phyloP scores from a whole-genome alignment of 2,113 vertebrate species.

The Scomber colias region DNA sequence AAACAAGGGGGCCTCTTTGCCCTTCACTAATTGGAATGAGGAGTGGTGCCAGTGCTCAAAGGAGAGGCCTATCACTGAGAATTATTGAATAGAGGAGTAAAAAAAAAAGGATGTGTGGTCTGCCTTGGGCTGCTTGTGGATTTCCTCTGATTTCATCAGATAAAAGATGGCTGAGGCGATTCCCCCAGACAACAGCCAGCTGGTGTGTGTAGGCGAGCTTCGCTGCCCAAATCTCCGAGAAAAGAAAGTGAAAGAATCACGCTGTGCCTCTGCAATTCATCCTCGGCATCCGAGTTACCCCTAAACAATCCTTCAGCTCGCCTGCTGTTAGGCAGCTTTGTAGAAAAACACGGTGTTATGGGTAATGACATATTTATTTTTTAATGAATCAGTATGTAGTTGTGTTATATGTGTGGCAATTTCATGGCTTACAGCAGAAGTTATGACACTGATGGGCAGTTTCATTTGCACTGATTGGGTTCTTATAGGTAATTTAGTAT shows the following conservation, averaged over 20 bases:
- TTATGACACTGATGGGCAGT: background rate
- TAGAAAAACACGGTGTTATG: conserved; percentile 14
- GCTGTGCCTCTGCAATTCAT: conserved; percentile 63
- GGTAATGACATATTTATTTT: conserved; percentile 43
- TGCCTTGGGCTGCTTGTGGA: conserved; percentile 72
- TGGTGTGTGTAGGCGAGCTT: conserved; percentile 73
- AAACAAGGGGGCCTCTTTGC: conserved; percentile 80
- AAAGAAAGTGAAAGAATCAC: conserved; percentile 65
- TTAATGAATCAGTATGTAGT: conserved; percentile 12
- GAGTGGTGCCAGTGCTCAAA: conserved; percentile 65
- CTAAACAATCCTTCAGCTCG: conserved; percentile 54
- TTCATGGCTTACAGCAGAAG: conserved; percentile 22
- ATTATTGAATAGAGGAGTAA: conserved; percentile 66
- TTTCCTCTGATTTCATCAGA: conserved; percentile 84
- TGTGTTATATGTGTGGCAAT: conserved; percentile 2
- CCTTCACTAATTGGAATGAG: conserved; percentile 77
- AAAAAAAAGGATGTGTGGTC: conserved; percentile 63
- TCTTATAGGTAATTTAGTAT: background rate
- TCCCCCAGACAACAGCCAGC: conserved; percentile 75
- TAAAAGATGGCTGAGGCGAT: conserved; percentile 69
- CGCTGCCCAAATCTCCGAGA: conserved; percentile 58
- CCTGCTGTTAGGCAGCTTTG: conserved; percentile 48
- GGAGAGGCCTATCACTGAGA: conserved; percentile 72
- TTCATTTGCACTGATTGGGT: background rate
- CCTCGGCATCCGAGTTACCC: conserved; percentile 44